Evolutionary conservation across 2,113 vertebrate species (phyloP).

Genomic region (Anser brachyrhynchus): DNA sequence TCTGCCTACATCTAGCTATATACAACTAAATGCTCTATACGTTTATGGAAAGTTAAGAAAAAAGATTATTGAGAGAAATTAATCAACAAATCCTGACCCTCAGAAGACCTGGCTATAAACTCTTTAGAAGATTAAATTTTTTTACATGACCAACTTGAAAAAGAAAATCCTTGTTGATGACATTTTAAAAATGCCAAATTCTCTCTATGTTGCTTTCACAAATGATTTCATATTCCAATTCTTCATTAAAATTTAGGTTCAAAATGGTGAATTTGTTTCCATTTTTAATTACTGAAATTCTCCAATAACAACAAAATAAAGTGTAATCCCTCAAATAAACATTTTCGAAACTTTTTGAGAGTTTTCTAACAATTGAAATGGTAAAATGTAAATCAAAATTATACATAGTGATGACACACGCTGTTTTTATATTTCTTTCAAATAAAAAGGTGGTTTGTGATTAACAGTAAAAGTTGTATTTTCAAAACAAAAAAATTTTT

Average conservation of each 20-base stretch:
- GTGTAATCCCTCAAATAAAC: neutral
- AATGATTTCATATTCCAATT: neutral
- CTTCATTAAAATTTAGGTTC: neutral
- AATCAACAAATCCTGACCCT: neutral
- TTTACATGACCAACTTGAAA: neutral
- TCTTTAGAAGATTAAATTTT: neutral
- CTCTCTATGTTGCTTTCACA: neutral
- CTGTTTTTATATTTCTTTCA: neutral
- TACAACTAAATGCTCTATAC: neutral
- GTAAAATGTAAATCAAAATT: neutral
- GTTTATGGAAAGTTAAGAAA: neutral
- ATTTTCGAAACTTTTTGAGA: neutral
- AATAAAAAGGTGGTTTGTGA: neutral
- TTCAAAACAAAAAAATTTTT: neutral
- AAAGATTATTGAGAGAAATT: neutral
- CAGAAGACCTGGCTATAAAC: accelerated
- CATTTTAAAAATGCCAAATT: neutral
- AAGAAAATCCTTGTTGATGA: accelerated
- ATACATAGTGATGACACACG: neutral
- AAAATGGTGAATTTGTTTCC: neutral
- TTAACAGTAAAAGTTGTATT: neutral
- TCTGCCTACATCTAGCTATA: neutral
- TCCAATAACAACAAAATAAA: neutral
- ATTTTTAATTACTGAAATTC: neutral
- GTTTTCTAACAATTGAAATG: neutral